Conservation (phyloP, 2,797 vertebrate genomes). For the Sebastes matsubarae region DNA sequence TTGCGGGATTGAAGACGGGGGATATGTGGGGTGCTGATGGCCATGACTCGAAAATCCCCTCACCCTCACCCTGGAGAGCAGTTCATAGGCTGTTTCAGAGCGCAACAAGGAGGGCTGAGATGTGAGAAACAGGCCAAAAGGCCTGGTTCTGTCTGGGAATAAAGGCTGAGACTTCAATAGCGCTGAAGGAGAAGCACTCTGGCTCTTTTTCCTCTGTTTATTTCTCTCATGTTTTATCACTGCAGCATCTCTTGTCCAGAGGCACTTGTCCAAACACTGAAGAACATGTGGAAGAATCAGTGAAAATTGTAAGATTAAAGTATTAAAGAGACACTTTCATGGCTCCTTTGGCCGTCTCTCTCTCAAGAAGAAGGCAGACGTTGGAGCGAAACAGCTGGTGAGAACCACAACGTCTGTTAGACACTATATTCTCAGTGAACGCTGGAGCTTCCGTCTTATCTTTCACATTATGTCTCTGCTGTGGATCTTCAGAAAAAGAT, state of each 20-base stretch:
- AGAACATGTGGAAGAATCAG: neutral
- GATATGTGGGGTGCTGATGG: neutral
- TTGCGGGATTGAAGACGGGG: conserved; percentile 17
- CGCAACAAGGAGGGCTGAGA: neutral
- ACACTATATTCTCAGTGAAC: neutral
- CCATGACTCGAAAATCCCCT: conserved; percentile 1
- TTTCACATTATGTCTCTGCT: neutral
- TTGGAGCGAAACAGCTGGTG: conserved; percentile 37
- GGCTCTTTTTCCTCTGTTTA: neutral
- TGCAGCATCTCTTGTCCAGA: neutral
- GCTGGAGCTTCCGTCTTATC: neutral
- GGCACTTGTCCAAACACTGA: neutral
- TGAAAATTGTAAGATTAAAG: neutral
- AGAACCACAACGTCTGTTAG: conserved; percentile 25
- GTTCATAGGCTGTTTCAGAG: neutral
- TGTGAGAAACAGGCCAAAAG: conserved; percentile 26
- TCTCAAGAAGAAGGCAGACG: neutral
- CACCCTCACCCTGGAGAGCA: neutral
- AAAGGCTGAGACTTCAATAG: conserved; percentile 32
- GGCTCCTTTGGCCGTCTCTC: neutral
- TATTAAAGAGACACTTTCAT: neutral
- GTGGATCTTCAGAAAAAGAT: neutral
- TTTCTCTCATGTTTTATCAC: neutral
- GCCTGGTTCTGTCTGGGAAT: conserved; percentile 8
- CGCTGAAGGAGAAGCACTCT: neutral